A percentile compares a stretch with the other conserved stretches of the same genome.
Conservation (phyloP, 1,140 invertebrate species). For the Halyomorpha halys region DNA sequence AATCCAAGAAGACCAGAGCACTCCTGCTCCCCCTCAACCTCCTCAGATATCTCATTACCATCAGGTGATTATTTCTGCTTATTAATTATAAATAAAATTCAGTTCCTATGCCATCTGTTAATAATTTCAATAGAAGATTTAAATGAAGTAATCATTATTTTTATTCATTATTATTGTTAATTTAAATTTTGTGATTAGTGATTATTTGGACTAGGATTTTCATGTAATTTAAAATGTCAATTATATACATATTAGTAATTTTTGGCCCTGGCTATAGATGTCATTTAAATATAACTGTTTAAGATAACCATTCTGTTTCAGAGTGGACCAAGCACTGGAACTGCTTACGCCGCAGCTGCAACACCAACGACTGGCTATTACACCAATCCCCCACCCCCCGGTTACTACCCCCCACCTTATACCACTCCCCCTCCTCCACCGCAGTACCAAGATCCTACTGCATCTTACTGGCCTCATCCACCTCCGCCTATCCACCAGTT, state of each 20-base stretch:
- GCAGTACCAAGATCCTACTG: conserved; percentile 20
- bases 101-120: no score
- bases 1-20: conserved; percentile 24
- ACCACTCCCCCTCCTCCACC: conserved; percentile 20
- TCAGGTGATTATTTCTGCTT: conserved; percentile 19
- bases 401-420: conserved; percentile 13
- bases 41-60: conserved; percentile 20
- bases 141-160: no score
- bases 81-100: no score
- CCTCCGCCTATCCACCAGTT: conserved; percentile 21
- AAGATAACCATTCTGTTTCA: background rate
- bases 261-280: no score
- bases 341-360: background rate
- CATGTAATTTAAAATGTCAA: no score
- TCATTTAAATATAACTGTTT: no score
- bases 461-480: conserved; percentile 21
- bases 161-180: no score
- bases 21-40: conserved; percentile 18
- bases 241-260: no score
- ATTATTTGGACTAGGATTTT: no score
- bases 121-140: no score
- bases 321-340: conserved; percentile 13
- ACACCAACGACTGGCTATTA: conserved; percentile 8
- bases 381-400: conserved; percentile 10
- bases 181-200: no score